A percentile compares a stretch with the other conserved stretches of the same genome.
Conservation (phyloP, 2,797 vertebrate genomes). For the Typhlichthys subterraneus region DNA sequence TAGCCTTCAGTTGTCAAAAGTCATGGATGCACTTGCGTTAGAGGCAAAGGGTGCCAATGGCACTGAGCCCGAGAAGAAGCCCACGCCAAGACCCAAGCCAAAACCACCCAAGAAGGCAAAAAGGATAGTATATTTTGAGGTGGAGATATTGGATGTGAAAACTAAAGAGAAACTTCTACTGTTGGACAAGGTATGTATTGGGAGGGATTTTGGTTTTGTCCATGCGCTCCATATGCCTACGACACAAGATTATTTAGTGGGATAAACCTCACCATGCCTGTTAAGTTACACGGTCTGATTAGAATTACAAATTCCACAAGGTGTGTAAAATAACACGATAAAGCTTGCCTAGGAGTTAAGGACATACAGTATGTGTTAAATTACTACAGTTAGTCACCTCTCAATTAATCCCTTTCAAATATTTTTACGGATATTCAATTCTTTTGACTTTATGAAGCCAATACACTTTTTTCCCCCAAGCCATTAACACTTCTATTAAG, state of each 20-base stretch:
- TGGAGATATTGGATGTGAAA: constrained; percentile 90
- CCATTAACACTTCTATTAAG: constrained; percentile 53
- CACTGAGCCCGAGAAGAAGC: constrained; percentile 54
- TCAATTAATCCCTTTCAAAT: constrained; percentile 6
- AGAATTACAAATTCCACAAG: background rate
- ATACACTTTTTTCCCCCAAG: constrained; percentile 3
- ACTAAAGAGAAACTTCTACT: constrained; percentile 91
- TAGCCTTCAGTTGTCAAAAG: constrained; percentile 20
- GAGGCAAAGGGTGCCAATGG: constrained; percentile 75
- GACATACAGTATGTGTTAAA: background rate
- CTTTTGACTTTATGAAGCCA: background rate
- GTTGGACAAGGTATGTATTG: constrained; percentile 86
- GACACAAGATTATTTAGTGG: constrained; percentile 15
- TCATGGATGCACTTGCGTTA: constrained; percentile 80
- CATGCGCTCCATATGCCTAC: constrained; percentile 32
- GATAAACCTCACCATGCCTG: background rate
- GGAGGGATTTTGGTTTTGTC: constrained; percentile 12
- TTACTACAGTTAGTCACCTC: constrained; percentile 32
- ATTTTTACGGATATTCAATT: constrained; percentile 13
- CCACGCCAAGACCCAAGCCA: constrained; percentile 63
- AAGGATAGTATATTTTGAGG: constrained; percentile 92
- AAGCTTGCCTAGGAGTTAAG: background rate
- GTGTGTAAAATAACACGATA: background rate
- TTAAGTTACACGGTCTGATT: background rate
- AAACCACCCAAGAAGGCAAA: constrained; percentile 85